Evolutionary conservation across 2,113 vertebrate genomes (phyloP), one percentile per base, ranked within the genome.

Genomic region (Atherinomorus stipes): DNA sequence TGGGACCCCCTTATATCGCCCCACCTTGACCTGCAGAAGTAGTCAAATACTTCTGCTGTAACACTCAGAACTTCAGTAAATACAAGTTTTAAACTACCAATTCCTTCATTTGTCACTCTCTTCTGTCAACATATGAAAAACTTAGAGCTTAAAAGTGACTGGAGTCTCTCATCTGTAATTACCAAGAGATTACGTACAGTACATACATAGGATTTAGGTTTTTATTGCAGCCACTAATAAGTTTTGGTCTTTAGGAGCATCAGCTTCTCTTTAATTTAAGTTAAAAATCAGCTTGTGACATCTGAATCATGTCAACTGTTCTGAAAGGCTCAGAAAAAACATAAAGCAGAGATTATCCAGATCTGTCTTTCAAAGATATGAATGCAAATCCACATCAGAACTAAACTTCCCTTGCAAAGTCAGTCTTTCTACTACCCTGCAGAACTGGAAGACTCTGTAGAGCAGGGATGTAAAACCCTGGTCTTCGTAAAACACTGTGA

Each of bases 301-400:
- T 72, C 19, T 42, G 31, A 51, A 74, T 64, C n/a, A 74, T 52
- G 23, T 45, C 12, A 72, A 44, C 47, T 44, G 51, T 42, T 58
- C 37, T 45, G 64, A 3, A 69, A 52, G 16, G 18, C 74, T 85
- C 6, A 58, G 44, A 11, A 44, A n/a, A 45, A 23, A 34, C 19
- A 45, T 56, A 22, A 49, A 16, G 56, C 26, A 57, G 16, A 64
- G 44, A 59, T 71, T 59, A 77, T 80, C 45, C 1, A 19, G 6
- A 69, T 56, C n/a, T 84, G 15, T 34, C 21, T 50, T 66, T 73
- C 53, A 40, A 45, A 94, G 91, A 75, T 51, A 8, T 71, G 22
- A 85, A 92, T 64, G 76, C 19, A 58, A 87, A 92, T 84, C 90
- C 90, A 38, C 34, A 28, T 1, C n/a, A 85, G 58, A 91, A 88